Evolutionary conservation across 2,888 invertebrate genomes (phyloP), one percentile per base, ranked within the genome.

Genomic region (Archips crataeganus): DNA sequence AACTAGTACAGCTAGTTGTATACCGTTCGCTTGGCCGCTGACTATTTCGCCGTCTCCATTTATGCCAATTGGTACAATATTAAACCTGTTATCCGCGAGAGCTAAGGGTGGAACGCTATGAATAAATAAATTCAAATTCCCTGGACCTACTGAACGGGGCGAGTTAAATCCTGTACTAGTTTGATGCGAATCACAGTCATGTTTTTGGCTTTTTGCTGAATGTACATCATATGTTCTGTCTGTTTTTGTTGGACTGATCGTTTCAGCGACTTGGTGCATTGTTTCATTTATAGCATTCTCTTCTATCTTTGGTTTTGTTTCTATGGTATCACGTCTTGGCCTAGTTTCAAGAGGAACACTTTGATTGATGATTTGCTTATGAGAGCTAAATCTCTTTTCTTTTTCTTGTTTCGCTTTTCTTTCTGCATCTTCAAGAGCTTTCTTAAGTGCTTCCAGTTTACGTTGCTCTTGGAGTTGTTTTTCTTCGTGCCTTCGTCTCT

Each of bases 351-450:
- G 76, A 61, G 78, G 77, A 13, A 82, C 69, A 76, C 79, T 85
- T 11, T 79, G 75, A 75, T 79, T 82, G 4, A 79, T 64, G 66
- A 82, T 85, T 83, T 89, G 89, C 78, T 89, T 93, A 39, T 90
- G 86, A 74, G 81, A 84, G 51, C 79, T 88, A 79, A 91, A 93
- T 69, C 90, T 91, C 81, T 95, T 95, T 78, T 95, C 95, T 82
- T 96, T 96, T 72, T 97, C 97, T 78, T 95, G 91, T 79, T 95
- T 96, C 0, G 97, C 97, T 54, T 96, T 96, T 79, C 96, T 95
- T 80, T 97, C 97, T 0, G 98, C 98, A 71, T 96, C 96, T 82
- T 97, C 97, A 60, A 98, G 95, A 1, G 98, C 97, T 84, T 96
- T 96, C 81, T 97, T 95, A 87, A 98, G 95, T 2, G 96, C 95